Evolutionary conservation across 1,140 invertebrate genomes (phyloP), one percentile per base, ranked within the genome.

Genomic region (Acromyrmex charruanus): DNA sequence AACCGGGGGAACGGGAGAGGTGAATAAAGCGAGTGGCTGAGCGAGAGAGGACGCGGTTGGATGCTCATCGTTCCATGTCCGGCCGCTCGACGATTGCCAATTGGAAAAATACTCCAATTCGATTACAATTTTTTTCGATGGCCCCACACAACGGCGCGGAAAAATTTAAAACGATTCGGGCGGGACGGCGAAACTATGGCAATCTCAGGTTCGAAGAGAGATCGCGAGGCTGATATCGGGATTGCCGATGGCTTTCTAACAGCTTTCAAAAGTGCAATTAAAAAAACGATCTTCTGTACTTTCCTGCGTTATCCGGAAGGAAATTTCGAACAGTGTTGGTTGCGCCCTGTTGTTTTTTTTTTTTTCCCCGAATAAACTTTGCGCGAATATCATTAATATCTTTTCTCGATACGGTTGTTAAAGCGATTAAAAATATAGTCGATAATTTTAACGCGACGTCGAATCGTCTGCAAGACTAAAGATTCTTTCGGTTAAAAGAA

Each of bases 71-170:
- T 87, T 87, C 88, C 58, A 85, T 65, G 82, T 85, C 87, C 90
- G 87, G 69, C 75, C 81, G 86, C 59, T 89, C 84, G 89, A 87
- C 90, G 91, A 93, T 93, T 91, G 92, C 77, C 92, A 89, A 92
- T 92, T 92, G 89, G 90, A 91, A 89, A 90, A 92, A 91, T 85
- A 92, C 87, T 92, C 88, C 91, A 92, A 92, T 92, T 92, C 88
- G 91, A 92, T 92, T 92, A 92, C 87, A 91, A 91, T 90, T 91
- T 90, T 91, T 89, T 91, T 88, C 89, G 79, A 90, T 61, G 90
- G 74, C 75, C 63, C 82, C 84, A 77, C 87, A 88, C 74, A 87
- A 87, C 75, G 55, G 87, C 77, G 86, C 86, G 82, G 84, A 86
- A 90, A 86, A 90, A 90, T 90, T 90, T 90, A 80, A 86, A 88